A percentile compares a stretch with the other conserved stretches of the same genome.
Evolutionary conservation across 2,113 vertebrate genomes (phyloP).

Genomic region (Cervus canadensis): DNA sequence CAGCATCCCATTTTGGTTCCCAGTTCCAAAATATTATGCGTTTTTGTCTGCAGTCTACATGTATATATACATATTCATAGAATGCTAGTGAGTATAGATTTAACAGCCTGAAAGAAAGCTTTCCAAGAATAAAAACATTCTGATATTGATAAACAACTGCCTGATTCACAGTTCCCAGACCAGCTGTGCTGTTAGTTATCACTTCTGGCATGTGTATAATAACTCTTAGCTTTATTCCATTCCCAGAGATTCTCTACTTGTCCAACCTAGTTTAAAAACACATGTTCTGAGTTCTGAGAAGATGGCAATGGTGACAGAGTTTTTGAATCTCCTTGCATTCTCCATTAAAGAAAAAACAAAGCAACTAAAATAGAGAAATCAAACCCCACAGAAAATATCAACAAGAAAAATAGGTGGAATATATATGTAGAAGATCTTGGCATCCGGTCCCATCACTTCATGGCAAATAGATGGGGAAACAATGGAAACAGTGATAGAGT

Average conservation of each 20-base stretch:
- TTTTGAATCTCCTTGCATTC: neutral
- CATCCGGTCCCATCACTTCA: neutral
- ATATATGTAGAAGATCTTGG: neutral
- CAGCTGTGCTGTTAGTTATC: constrained; percentile 64
- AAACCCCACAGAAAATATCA: neutral
- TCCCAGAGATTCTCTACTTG: constrained; percentile 54
- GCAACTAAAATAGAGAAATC: neutral
- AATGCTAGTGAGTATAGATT: constrained; percentile 15
- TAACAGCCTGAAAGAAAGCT: constrained; percentile 45
- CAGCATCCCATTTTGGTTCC: neutral
- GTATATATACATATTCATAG: constrained; percentile 31
- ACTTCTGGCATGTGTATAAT: constrained; percentile 40
- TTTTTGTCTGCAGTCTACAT: constrained; percentile 24
- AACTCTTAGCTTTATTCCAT: constrained; percentile 54
- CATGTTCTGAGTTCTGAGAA: constrained; percentile 44
- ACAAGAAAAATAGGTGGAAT: neutral
- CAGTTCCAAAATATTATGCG: constrained; percentile 13
- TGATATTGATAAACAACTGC: constrained; percentile 64
- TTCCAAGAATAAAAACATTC: constrained; percentile 61
- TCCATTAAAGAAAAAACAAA: neutral
- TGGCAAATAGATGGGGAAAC: neutral
- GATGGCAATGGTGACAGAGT: neutral
- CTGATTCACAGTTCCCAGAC: constrained; percentile 52
- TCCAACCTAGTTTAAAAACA: constrained; percentile 49
- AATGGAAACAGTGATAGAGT: neutral